Conservation (phyloP, 1,140 invertebrate species). For the Ylistrum balloti region DNA sequence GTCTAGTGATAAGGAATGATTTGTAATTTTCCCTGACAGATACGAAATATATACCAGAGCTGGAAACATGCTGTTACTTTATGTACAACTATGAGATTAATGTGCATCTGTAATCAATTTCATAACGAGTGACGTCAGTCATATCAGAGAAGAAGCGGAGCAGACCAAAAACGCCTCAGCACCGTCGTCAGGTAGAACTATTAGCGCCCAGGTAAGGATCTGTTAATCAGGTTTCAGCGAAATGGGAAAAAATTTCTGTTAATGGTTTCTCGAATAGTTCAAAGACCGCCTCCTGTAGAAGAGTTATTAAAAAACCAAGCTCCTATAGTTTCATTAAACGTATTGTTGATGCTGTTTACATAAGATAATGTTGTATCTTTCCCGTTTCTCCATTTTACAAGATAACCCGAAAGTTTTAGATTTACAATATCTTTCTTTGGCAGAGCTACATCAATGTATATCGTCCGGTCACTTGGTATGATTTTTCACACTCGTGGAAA, state of each 20-base stretch:
- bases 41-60: neutral
- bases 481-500: too few species aligned
- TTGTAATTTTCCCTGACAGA: neutral
- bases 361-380: neutral
- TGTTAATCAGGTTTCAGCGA: neutral
- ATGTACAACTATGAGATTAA: neutral
- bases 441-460: too few species aligned
- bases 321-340: neutral
- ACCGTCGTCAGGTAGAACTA: neutral
- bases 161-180: neutral
- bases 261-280: too few species aligned
- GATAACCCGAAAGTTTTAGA: neutral
- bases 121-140: neutral
- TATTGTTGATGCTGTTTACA: neutral
- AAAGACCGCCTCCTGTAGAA: too few species aligned
- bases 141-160: neutral
- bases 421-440: too few species aligned
- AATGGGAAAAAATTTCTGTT: neutral
- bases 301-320: neutral
- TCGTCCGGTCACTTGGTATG: too few species aligned
- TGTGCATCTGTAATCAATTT: conserved; percentile 21
- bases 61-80: neutral
- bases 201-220: neutral
- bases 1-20: neutral
- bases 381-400: neutral